Base-by-base conservation (phyloP, 2,113 vertebrate genomes). In the Albula goreensis region DNA sequence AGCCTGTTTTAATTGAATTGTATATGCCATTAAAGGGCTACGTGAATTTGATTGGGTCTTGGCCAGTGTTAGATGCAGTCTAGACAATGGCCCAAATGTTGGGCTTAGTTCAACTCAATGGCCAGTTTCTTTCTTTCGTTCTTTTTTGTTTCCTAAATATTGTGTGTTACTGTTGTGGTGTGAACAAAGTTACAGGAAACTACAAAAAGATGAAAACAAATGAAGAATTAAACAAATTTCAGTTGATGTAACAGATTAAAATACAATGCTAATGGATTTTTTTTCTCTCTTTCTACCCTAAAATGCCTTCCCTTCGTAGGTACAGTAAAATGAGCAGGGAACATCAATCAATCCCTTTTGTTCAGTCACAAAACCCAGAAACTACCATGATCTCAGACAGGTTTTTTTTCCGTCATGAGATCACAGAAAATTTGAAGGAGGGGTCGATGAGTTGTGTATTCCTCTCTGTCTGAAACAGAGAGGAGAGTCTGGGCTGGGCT, bases 401-500 rank as follows among this genome's bases (percentile, higher is more conserved):
- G 87, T 87, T 89, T 41, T 41, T 41, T 41, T 41, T 1, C 31
- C 31, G n/a, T 41, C 31, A 41, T 92, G 88, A 80, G 93, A 91
- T 91, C 92, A 91, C 90, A 92, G 93, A 91, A 93, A 93, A 92
- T 92, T 90, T 84, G 90, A 78, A 90, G 94, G 90, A 91, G 93
- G 91, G 90, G 92, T 90, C 63, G 89, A 88, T 10, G 92, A 91
- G 90, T 90, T 82, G 87, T 91, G 92, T 94, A 91, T 94, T 93
- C 93, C 94, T 93, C 92, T 90, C 89, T 81, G 87, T 88, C 86
- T 82, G 87, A 90, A 92, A 94, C 93, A 94, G 10, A 70, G 88
- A 89, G 79, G 88, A 92, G 88, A 87, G 88, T 85, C 88, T 70
- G 52, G 84, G 90, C 90, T 89, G 89, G 90, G 87, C 87, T 86